Percentiles rank a stretch among this genome's conserved stretches.
phyloP scores from a whole-genome alignment of 2,113 vertebrate species.

The Acrocephalus kingi region DNA sequence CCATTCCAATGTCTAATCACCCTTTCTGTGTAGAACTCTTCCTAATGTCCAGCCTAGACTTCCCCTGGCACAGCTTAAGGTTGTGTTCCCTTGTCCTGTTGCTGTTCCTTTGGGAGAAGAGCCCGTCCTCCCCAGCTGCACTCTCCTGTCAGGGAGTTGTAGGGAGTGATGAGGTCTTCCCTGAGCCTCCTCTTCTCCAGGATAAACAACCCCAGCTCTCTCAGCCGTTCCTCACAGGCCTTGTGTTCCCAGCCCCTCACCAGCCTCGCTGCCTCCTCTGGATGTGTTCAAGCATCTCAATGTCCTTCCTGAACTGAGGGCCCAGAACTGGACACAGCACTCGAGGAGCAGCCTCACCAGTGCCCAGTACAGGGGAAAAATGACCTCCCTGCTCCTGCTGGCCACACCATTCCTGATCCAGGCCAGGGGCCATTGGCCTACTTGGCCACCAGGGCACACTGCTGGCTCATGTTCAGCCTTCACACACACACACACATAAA shows the following conservation, averaged over 20 bases:
- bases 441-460: too few relatives aligned
- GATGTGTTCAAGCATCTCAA: rapidly evolving
- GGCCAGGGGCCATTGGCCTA: background rate
- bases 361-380: background rate
- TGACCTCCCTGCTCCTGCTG: background rate
- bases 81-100: background rate
- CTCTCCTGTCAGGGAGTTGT: background rate
- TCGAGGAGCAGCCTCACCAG: rapidly evolving
- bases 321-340: background rate
- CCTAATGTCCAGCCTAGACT: background rate
- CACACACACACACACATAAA: background rate
- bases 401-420: background rate
- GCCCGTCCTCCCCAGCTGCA: rapidly evolving
- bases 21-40: too few relatives aligned
- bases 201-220: background rate
- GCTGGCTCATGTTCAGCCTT: background rate
- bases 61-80: background rate
- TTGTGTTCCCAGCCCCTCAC: background rate
- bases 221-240: rapidly evolving
- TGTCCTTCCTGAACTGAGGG: rapidly evolving
- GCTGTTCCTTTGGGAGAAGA: background rate
- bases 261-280: rapidly evolving
- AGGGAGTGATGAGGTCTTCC: too few relatives aligned
- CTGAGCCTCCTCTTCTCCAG: background rate
- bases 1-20: background rate